phyloP scores from a whole-genome alignment of 1,140 invertebrate genomes.

The Bombus sylvicola region DNA sequence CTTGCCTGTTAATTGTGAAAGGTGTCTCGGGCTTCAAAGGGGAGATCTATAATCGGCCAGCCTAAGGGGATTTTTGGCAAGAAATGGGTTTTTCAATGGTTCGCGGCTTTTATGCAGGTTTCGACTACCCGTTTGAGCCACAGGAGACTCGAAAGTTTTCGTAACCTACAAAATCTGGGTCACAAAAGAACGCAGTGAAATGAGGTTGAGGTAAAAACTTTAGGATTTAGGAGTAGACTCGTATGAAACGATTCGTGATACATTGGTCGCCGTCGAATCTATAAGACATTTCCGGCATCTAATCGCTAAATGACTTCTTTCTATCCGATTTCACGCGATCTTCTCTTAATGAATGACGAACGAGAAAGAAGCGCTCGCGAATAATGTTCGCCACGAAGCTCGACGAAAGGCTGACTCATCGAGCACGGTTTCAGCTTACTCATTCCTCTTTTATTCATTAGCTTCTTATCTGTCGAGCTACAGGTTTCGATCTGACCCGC shows the following conservation, averaged over 20 bases:
- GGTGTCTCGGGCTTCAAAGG: conserved; percentile 17
- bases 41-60: not conserved
- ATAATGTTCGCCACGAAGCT: conserved; percentile 64
- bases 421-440: conserved; percentile 72
- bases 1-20: conserved; percentile 23
- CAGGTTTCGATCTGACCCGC: conserved; percentile 57
- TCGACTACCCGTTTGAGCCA: not conserved
- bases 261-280: too few species aligned
- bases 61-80: not conserved
- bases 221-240: too few species aligned
- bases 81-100: not conserved
- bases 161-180: not conserved
- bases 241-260: too few species aligned
- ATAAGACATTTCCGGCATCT: not conserved
- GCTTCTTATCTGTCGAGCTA: conserved; percentile 69
- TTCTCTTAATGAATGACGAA: not conserved
- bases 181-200: too few species aligned
- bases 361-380: conserved; percentile 39
- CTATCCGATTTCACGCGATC: conserved; percentile 13
- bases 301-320: conserved; percentile 6
- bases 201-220: too few species aligned
- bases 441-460: conserved; percentile 77
- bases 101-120: not conserved
- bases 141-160: not conserved
- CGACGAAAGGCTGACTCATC: conserved; percentile 62